phyloP scores from a whole-genome alignment of 2,113 vertebrate genomes.

The Phrynosoma platyrhinos region DNA sequence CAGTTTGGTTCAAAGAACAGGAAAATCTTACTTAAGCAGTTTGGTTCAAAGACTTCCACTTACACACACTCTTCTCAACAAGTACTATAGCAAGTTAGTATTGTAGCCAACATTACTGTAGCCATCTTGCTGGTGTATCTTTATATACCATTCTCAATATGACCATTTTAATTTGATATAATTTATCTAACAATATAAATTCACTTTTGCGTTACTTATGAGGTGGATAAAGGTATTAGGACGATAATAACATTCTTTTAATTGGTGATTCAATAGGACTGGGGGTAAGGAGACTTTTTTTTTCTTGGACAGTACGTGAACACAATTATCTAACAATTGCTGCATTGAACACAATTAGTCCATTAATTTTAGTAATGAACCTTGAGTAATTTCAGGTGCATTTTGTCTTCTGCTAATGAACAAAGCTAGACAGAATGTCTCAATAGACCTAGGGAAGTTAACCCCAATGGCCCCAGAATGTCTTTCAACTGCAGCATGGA shows the following conservation, averaged over 20 bases:
- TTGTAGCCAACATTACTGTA: neutral
- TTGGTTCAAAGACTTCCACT: neutral
- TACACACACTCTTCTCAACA: neutral
- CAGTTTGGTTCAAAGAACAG: neutral
- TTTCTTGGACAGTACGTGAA: neutral
- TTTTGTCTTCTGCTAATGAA: neutral
- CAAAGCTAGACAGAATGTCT: neutral
- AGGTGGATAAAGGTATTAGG: conserved; percentile 12
- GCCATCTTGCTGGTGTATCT: neutral
- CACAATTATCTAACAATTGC: neutral
- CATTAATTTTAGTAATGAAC: neutral
- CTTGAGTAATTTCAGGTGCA: conserved; percentile 8
- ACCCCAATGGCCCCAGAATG: conserved; percentile 8
- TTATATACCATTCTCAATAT: neutral
- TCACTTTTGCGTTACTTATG: neutral
- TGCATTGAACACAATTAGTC: conserved; percentile 1
- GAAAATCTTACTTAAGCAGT: neutral
- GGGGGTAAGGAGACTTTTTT: neutral
- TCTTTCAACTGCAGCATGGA: conserved; percentile 9
- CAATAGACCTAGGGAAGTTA: neutral
- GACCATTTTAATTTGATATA: conserved; percentile 16
- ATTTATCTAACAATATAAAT: neutral
- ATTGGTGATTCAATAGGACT: conserved; percentile 25
- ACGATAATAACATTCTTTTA: conserved; percentile 1
- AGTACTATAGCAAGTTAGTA: neutral